Conservation (phyloP, 2,888 invertebrate species). For the Microdon myrmicae region DNA sequence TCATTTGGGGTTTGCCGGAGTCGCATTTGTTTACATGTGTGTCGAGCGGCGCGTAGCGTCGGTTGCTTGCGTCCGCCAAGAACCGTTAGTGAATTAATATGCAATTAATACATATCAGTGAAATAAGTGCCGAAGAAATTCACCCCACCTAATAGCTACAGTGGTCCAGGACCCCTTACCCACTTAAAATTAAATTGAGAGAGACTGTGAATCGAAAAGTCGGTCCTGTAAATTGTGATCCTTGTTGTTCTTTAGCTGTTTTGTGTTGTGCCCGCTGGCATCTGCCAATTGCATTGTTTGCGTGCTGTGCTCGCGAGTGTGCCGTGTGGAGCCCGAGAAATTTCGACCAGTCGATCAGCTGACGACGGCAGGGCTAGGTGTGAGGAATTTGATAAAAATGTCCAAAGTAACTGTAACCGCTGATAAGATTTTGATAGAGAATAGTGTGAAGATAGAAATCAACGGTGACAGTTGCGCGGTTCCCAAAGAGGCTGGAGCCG, state of each 20-base stretch:
- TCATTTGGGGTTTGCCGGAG: constrained; percentile 12
- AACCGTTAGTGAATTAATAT: constrained; percentile 9
- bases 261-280: constrained; percentile 3
- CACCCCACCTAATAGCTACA: constrained; percentile 15
- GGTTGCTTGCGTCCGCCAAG: background rate
- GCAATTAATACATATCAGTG: constrained; percentile 33
- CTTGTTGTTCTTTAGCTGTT: constrained; percentile 5
- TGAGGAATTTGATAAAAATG: too few relatives aligned
- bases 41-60: too few relatives aligned
- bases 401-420: constrained; percentile 21
- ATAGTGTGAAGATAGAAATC: constrained; percentile 29
- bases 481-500: constrained; percentile 6
- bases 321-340: too few relatives aligned
- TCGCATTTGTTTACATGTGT: constrained; percentile 3
- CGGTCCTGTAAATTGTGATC: constrained; percentile 13
- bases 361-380: too few relatives aligned
- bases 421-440: constrained; percentile 18
- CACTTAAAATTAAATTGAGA: too few relatives aligned
- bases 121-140: constrained; percentile 22
- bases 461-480: constrained; percentile 32
- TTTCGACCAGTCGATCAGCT: too few relatives aligned
- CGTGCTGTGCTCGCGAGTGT: too few relatives aligned
- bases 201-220: background rate
- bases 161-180: constrained; percentile 3
- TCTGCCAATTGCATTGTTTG: too few relatives aligned